phyloP scores from a whole-genome alignment of 2,797 vertebrate genomes.

The Sciurus carolinensis region DNA sequence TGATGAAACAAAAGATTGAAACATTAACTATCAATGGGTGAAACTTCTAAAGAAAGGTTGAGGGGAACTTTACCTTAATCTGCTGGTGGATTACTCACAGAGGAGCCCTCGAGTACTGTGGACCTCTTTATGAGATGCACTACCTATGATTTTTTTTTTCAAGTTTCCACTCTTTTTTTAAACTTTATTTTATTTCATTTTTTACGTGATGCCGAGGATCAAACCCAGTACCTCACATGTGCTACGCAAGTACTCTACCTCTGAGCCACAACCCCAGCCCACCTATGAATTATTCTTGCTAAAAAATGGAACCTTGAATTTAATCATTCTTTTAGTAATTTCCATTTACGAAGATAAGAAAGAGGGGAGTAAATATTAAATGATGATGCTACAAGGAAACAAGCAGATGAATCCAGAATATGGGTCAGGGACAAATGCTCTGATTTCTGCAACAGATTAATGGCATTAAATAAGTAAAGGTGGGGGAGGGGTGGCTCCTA shows the following conservation, averaged over 20 bases:
- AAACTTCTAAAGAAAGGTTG: background rate
- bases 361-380: background rate
- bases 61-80: background rate
- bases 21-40: too few species aligned
- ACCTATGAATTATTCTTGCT: background rate
- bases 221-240: too few species aligned
- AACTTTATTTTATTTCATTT: too few species aligned
- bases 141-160: background rate
- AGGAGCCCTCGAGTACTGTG: fast-evolving
- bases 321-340: background rate
- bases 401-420: background rate
- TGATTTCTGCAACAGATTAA: background rate
- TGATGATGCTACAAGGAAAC: background rate
- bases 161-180: too few species aligned
- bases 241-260: too few species aligned
- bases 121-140: fast-evolving
- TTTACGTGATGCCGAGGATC: too few species aligned
- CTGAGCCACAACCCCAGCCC: too few species aligned
- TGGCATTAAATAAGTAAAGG: background rate
- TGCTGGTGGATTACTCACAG: background rate
- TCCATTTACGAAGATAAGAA: background rate
- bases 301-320: background rate
- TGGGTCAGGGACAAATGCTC: background rate
- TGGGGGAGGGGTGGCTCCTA: background rate
- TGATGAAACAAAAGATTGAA: background rate